Percentiles rank a stretch among this genome's conserved stretches.
Conservation (phyloP, 2,797 vertebrate genomes). For the Coregonus ussuriensis region DNA sequence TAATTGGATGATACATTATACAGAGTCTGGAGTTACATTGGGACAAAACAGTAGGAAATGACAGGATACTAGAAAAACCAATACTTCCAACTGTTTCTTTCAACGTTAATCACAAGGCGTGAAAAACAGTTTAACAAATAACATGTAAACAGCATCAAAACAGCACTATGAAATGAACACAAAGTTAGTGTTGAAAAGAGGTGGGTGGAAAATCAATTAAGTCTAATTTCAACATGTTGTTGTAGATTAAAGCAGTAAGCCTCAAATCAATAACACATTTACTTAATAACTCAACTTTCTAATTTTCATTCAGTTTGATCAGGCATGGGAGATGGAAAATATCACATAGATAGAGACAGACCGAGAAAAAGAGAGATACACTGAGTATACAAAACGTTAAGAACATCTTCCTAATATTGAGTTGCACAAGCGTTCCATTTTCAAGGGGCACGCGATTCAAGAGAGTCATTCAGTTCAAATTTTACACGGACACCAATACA, state of each 20-base stretch:
- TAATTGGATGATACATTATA: neutral
- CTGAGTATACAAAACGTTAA: no score
- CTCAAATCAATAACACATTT: constrained; percentile 7
- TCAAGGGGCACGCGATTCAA: no score
- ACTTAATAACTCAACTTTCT: neutral
- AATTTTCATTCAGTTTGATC: neutral
- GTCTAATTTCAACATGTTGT: neutral
- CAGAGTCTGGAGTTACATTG: neutral
- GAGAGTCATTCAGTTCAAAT: no score
- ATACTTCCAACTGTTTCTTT: neutral
- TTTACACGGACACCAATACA: no score
- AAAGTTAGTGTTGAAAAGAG: neutral
- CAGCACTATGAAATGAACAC: neutral
- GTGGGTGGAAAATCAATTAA: neutral
- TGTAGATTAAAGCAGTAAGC: neutral
- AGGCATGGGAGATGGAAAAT: neutral
- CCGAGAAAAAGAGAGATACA: neutral
- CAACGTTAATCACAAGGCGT: neutral
- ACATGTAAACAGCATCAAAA: neutral
- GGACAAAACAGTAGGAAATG: neutral
- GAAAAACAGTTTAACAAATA: neutral
- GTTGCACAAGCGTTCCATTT: no score
- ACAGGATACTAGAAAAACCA: neutral
- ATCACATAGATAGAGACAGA: neutral
- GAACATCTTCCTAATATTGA: no score